phyloP scores from a whole-genome alignment of 2,797 vertebrate genomes.

The Pristis pectinata region DNA sequence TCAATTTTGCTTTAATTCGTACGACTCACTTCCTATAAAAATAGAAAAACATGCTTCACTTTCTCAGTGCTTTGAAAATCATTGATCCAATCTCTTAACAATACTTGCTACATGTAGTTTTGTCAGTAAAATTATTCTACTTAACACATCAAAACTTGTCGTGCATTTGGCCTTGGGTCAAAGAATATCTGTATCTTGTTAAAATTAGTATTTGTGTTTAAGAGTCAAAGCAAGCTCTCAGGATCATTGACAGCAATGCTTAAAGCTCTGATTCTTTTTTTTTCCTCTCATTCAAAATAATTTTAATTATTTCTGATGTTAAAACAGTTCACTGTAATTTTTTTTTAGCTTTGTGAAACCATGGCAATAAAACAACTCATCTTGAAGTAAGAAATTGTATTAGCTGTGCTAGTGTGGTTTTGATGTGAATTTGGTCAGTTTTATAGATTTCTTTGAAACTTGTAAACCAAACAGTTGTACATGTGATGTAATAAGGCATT shows the following conservation, averaged over 20 bases:
- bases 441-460: not conserved
- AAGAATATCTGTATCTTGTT: not conserved
- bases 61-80: not conserved
- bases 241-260: not conserved
- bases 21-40: too few relatives aligned
- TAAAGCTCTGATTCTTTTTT: not conserved
- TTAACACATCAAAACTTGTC: not conserved
- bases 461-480: not conserved
- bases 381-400: not conserved
- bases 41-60: too few relatives aligned
- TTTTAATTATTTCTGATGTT: not conserved
- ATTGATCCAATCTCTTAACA: not conserved
- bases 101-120: not conserved
- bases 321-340: not conserved
- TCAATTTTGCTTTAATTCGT: conserved; percentile 1
- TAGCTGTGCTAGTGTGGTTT: not conserved
- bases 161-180: not conserved
- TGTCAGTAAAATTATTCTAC: not conserved
- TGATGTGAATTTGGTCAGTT: not conserved
- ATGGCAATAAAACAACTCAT: not conserved
- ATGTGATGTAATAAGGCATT: not conserved
- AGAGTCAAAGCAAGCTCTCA: not conserved
- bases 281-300: not conserved
- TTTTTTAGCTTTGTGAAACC: not conserved
- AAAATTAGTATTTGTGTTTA: not conserved